Percentiles rank a stretch among this genome's conserved stretches.
These are phyloP conservation scores for Fabriciana adippe DNA, from an alignment of 2,888 invertebrate species.

Conservation along the genomic window DNA sequence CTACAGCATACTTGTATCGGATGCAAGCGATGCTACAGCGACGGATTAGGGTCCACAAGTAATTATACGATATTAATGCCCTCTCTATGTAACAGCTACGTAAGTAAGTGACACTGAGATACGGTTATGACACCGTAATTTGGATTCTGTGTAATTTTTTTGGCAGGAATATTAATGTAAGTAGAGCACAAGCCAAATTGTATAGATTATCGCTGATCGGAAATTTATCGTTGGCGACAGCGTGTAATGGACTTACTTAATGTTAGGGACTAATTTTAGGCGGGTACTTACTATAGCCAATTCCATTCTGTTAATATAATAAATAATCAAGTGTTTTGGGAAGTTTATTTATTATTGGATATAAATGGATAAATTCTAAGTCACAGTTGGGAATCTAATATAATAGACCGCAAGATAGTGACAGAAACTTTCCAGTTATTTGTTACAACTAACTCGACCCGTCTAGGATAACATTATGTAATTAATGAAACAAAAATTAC, in stretches of 20 bases:
- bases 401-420: neutral
- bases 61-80: conserved; percentile 71
- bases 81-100: conserved; percentile 40
- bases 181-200: conserved; percentile 46
- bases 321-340: neutral
- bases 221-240: conserved; percentile 43
- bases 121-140: conserved; percentile 38
- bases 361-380: neutral
- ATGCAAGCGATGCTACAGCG: conserved; percentile 75
- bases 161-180: conserved; percentile 46
- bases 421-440: no score
- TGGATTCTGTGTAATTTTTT: conserved; percentile 41
- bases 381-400: neutral
- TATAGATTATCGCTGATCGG: conserved; percentile 47
- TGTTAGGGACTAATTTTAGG: conserved; percentile 33
- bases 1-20: conserved; percentile 73
- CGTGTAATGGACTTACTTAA: conserved; percentile 35
- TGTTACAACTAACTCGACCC: no score
- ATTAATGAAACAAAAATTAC: no score
- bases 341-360: neutral
- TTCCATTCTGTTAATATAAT: conserved; percentile 14
- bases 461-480: no score
- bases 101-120: conserved; percentile 48
- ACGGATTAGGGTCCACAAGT: conserved; percentile 53
- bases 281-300: conserved; percentile 13